Percentiles rank a stretch among this genome's conserved stretches.
Evolutionary conservation across 1,140 invertebrate species (phyloP).

Genomic region (Anastrepha obliqua): DNA sequence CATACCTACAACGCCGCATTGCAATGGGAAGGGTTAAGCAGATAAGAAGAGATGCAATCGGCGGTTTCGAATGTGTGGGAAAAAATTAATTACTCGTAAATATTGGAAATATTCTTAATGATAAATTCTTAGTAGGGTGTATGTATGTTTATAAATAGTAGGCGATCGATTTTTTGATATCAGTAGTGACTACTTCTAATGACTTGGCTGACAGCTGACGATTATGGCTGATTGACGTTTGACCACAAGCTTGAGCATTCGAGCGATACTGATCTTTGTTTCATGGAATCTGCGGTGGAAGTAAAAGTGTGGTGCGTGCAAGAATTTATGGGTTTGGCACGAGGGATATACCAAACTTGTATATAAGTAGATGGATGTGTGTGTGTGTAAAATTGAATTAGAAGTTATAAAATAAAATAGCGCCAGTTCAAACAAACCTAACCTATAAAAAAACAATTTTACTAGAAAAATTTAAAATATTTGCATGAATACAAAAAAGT

Average conservation of each 20-base stretch:
- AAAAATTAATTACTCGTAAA: slow-evolving; percentile 25
- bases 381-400: no score
- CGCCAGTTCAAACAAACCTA: no score
- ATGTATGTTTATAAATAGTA: neutral
- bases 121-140: neutral
- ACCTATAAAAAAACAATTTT: no score
- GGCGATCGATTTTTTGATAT: neutral
- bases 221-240: neutral
- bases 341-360: neutral
- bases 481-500: no score
- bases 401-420: no score
- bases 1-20: neutral
- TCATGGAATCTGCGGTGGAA: neutral
- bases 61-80: neutral
- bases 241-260: neutral
- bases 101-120: slow-evolving; percentile 29
- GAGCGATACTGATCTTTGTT: neutral
- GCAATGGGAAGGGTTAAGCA: slow-evolving; percentile 1
- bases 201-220: slow-evolving; percentile 1
- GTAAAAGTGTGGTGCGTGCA: slow-evolving; percentile 8
- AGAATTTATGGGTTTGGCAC: slow-evolving; percentile 32
- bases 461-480: no score
- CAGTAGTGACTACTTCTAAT: neutral
- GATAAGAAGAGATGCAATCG: slow-evolving; percentile 13
- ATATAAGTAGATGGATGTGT: neutral